Evolutionary conservation across 1,140 invertebrate genomes (phyloP).

Genomic region (Probaryconus sp.): DNA sequence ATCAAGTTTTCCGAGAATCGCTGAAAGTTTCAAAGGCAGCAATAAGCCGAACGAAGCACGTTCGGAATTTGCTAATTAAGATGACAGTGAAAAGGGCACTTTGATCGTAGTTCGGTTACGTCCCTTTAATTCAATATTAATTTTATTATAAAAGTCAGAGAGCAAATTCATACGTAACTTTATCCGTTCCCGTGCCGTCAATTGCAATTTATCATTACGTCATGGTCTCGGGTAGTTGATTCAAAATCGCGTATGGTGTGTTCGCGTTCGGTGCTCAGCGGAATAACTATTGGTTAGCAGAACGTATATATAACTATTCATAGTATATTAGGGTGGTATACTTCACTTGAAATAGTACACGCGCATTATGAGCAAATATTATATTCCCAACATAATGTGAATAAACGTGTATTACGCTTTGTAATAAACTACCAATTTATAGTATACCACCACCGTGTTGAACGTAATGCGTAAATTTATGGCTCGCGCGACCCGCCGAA

Average conservation of each 20-base stretch:
- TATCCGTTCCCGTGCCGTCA: conserved; percentile 25
- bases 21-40: too few relatives aligned
- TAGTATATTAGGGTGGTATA: conserved; percentile 40
- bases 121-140: conserved; percentile 11
- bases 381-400: conserved; percentile 50
- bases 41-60: too few relatives aligned
- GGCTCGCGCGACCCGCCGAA: conserved; percentile 15
- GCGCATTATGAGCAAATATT: conserved; percentile 47
- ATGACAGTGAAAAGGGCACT: too few relatives aligned
- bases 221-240: conserved; percentile 17
- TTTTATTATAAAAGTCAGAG: conserved; percentile 23
- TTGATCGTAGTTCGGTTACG: neutral
- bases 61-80: conserved; percentile 1
- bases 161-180: conserved; percentile 14
- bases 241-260: conserved; percentile 41
- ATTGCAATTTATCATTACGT: conserved; percentile 47
- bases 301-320: conserved; percentile 41
- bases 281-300: conserved; percentile 38
- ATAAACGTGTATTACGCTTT: conserved; percentile 33
- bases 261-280: conserved; percentile 17
- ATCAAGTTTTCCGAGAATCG: too few relatives aligned
- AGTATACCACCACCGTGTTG: conserved; percentile 46
- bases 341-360: conserved; percentile 40
- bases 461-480: conserved; percentile 46
- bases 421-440: conserved; percentile 56